A percentile compares a stretch with the other conserved stretches of the same genome.
Conservation (phyloP, 2,797 vertebrate species). For the Trachops cirrhosus region DNA sequence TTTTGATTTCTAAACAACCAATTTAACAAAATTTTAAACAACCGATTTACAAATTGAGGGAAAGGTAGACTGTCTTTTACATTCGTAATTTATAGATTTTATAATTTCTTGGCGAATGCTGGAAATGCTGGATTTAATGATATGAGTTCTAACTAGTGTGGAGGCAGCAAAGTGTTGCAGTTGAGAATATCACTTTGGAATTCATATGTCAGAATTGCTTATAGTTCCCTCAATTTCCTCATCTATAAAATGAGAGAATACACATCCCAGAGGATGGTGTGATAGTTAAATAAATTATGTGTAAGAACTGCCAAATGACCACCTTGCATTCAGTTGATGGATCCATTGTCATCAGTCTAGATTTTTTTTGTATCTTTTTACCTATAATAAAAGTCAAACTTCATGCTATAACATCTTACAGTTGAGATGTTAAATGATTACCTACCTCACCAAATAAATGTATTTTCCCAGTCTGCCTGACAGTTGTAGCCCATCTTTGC, state of each 20-base stretch:
- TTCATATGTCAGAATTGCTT: neutral
- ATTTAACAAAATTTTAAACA: neutral
- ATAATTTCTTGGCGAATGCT: neutral
- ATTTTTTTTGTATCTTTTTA: neutral
- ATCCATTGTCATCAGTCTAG: neutral
- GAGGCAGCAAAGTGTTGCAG: neutral
- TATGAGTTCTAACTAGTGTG: neutral
- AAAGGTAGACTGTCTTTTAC: neutral
- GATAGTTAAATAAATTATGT: neutral
- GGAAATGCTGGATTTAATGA: neutral
- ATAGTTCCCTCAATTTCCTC: neutral
- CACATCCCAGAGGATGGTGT: neutral
- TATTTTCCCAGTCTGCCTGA: neutral
- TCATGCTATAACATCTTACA: neutral
- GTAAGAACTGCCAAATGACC: neutral
- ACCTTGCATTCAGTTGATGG: neutral
- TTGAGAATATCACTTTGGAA: neutral
- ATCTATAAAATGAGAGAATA: neutral
- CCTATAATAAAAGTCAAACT: neutral
- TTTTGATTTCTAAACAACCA: neutral
- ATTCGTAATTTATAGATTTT: neutral
- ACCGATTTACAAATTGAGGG: neutral
- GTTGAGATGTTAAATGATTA: conserved; percentile 1
- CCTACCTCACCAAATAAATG: neutral
- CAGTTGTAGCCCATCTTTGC: neutral